These are phyloP conservation scores for Bombus superbus DNA, from an alignment of 1,140 invertebrate species.

Conservation along the genomic window DNA sequence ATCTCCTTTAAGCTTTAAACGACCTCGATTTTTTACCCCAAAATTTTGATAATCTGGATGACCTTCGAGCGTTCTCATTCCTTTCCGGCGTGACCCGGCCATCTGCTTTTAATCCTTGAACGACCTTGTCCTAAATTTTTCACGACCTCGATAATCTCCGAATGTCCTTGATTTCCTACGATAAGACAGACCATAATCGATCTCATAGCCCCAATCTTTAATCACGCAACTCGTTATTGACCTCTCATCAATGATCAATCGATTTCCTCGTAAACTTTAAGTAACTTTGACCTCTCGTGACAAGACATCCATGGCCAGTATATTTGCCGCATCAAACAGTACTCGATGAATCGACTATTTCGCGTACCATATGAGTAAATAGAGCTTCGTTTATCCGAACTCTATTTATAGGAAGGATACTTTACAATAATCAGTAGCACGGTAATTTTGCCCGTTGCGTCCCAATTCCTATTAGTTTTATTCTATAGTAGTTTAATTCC, in stretches of 20 bases:
- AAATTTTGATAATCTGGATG: background rate
- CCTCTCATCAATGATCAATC: background rate
- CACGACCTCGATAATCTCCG: background rate
- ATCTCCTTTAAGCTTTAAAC: background rate
- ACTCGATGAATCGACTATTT: background rate
- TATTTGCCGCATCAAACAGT: background rate
- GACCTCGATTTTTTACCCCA: background rate
- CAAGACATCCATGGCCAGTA: no score
- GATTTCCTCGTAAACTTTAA: background rate
- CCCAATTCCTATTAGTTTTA: background rate
- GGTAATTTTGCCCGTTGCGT: no score
- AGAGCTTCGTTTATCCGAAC: background rate
- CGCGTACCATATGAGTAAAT: no score
- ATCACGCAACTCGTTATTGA: background rate
- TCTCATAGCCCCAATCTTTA: background rate
- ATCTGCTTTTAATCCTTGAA: background rate
- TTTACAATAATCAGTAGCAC: background rate
- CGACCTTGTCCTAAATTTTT: background rate
- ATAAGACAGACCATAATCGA: background rate
- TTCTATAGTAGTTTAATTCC: no score
- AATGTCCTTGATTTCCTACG: background rate
- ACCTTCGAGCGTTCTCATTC: background rate
- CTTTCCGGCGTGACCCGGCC: background rate
- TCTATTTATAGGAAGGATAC: background rate
- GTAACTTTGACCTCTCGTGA: background rate